Percentiles rank a stretch among this genome's conserved stretches.
These are phyloP conservation scores for Ganaspis brasiliensis DNA, from an alignment of 2,888 invertebrate species.

Conservation along the genomic window DNA sequence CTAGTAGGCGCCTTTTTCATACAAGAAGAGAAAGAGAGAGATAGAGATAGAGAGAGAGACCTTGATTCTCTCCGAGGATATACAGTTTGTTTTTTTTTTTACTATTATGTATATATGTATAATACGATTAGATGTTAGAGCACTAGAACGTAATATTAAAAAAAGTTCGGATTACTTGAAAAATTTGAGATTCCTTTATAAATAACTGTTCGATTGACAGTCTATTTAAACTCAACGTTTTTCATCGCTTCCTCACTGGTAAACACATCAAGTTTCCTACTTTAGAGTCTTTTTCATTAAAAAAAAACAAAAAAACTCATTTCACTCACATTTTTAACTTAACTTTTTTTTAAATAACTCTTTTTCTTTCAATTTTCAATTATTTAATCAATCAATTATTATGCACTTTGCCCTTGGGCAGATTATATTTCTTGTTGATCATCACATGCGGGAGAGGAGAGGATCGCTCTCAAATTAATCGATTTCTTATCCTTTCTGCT, in stretches of 20 bases:
- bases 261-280: constrained; percentile 61
- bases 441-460: constrained; percentile 66
- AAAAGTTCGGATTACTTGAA: constrained; percentile 70
- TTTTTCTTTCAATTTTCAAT: constrained; percentile 28
- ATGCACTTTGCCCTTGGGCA: constrained; percentile 76
- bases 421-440: constrained; percentile 68
- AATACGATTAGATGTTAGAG: constrained; percentile 71
- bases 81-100: constrained; percentile 17
- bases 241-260: constrained; percentile 71
- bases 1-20: constrained; percentile 69
- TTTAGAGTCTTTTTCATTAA: constrained; percentile 30
- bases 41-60: constrained; percentile 40
- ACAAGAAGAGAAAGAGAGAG: constrained; percentile 54
- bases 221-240: constrained; percentile 55
- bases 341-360: constrained; percentile 45
- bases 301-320: neutral
- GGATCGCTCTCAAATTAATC: constrained; percentile 51
- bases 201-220: constrained; percentile 70
- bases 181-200: constrained; percentile 72
- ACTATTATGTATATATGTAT: constrained; percentile 50
- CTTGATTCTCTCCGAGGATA: constrained; percentile 32
- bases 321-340: neutral
- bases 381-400: constrained; percentile 65
- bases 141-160: constrained; percentile 71
- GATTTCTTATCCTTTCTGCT: constrained; percentile 29